Percentiles rank a stretch among this genome's conserved stretches.
These are phyloP conservation scores for Drosophila subpulchrella DNA, from an alignment of 1,140 invertebrate species.

Conservation along the genomic window DNA sequence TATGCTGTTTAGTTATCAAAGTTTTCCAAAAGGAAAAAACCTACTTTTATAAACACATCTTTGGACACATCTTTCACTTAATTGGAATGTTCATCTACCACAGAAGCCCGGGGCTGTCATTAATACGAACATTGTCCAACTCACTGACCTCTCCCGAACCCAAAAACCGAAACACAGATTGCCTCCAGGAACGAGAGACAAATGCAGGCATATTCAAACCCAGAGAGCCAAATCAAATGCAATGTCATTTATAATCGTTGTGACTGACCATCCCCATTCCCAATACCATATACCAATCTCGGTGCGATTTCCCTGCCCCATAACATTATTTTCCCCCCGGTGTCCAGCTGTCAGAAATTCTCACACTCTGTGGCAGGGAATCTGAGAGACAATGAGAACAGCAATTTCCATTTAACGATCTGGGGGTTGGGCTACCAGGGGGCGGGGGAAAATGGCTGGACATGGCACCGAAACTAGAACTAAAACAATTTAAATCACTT, in stretches of 20 bases:
- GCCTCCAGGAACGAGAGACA: slow-evolving; percentile 23
- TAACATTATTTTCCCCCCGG: slow-evolving; percentile 37
- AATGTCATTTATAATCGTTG: slow-evolving; percentile 83
- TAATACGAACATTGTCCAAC: slow-evolving; percentile 10
- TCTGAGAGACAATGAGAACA: slow-evolving; percentile 44
- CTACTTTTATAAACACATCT: neutral
- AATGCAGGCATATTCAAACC: slow-evolving; percentile 71
- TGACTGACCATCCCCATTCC: slow-evolving; percentile 27
- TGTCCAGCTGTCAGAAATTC: slow-evolving; percentile 59
- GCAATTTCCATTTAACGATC: slow-evolving; percentile 66
- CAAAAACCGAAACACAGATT: slow-evolving; percentile 49
- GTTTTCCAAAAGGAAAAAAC: too few relatives aligned
- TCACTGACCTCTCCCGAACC: slow-evolving; percentile 40
- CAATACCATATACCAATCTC: slow-evolving; percentile 2
- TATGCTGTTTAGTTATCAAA: too few relatives aligned
- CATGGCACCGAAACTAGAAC: slow-evolving; percentile 37
- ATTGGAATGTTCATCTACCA: neutral
- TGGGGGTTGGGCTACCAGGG: neutral
- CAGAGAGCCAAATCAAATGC: slow-evolving; percentile 56
- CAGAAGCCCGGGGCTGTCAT: slow-evolving; percentile 11
- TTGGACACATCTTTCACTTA: slow-evolving; percentile 18
- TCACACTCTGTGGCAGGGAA: slow-evolving; percentile 34
- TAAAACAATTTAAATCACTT: slow-evolving; percentile 61
- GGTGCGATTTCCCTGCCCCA: slow-evolving; percentile 1
- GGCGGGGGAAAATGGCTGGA: slow-evolving; percentile 29